phyloP scores from a whole-genome alignment of 2,113 vertebrate species.

The Cottus gobio region DNA sequence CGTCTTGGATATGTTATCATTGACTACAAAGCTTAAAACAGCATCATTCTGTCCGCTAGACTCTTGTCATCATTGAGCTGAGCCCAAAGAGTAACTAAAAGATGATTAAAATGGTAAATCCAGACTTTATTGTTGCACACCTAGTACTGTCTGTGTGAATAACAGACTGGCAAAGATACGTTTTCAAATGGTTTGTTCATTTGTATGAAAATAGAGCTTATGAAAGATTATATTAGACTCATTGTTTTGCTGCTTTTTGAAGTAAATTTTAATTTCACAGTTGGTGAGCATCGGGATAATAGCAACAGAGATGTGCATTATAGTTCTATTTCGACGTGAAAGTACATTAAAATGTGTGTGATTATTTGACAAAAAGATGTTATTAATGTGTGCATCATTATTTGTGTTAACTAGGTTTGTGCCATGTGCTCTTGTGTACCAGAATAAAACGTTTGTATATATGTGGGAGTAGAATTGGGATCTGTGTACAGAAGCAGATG shows the following conservation, averaged over 20 bases:
- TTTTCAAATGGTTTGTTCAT: constrained; percentile 8
- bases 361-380: constrained; percentile 11
- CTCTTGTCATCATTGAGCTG: neutral
- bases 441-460: constrained; percentile 10
- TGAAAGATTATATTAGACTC: constrained; percentile 19
- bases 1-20: neutral
- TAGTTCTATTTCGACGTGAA: constrained; percentile 23
- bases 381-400: constrained; percentile 7
- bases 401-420: neutral
- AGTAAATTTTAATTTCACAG: constrained; percentile 52
- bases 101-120: neutral
- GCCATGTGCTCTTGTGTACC: neutral
- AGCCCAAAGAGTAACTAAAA: neutral
- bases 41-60: neutral
- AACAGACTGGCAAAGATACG: neutral
- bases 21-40: neutral
- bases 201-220: constrained; percentile 28
- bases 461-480: constrained; percentile 49
- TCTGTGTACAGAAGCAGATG: constrained; percentile 73
- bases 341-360: constrained; percentile 14
- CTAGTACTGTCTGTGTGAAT: neutral
- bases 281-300: constrained; percentile 24
- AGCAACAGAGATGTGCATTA: constrained; percentile 21
- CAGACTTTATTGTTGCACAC: neutral
- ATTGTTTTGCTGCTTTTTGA: constrained; percentile 38